Evolutionary conservation across 2,113 vertebrate species (phyloP), one percentile per base, ranked within the genome.

Genomic region (Urocolius indicus): DNA sequence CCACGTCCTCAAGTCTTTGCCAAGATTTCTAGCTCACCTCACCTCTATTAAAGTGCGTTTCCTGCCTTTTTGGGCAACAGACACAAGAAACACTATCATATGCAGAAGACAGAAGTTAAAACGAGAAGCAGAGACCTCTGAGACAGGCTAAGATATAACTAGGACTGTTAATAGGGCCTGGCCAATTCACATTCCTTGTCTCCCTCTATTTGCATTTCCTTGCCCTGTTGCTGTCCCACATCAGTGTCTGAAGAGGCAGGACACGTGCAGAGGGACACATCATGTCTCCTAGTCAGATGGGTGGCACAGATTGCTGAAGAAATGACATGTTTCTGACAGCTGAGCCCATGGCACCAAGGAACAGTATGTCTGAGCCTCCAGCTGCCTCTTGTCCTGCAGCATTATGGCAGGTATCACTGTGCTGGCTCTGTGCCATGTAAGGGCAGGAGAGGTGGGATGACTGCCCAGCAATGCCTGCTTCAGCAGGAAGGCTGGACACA

Each of bases 11-110:
- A 71, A 68, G 45, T 5, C 61, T 79, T 27, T 90, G 93, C 84
- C 90, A 93, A 93, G 63, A 62, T n/a, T 89, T 87, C 85, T n/a
- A 90, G 72, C 87, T 95, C 87, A 85, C 27, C 84, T 92, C 90
- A 91, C n/a, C 63, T 66, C 72, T 80, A 36, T 16, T 41, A 6
- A 22, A 91, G 54, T 9, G 61, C 66, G 93, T 88, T 75, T 24
- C 66, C 69, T 72, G 57, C 41, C 58, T 90, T 62, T 75, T 66
- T 69, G 72, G 75, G 76, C 65, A 90, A 74, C 13, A 21, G 52
- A 58, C 66, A 91, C 16, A 19, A 68, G 34, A 84, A 81, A 52
- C 36, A 65, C 2, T 26, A 41, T 34, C 52, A 24, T 26, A 27
- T 78, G 48, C 38, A 61, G 10, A 29, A 49, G 19, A 41, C 4